Evolutionary conservation across 1,140 invertebrate genomes (phyloP).

Genomic region (Rhopalosiphum padi): DNA sequence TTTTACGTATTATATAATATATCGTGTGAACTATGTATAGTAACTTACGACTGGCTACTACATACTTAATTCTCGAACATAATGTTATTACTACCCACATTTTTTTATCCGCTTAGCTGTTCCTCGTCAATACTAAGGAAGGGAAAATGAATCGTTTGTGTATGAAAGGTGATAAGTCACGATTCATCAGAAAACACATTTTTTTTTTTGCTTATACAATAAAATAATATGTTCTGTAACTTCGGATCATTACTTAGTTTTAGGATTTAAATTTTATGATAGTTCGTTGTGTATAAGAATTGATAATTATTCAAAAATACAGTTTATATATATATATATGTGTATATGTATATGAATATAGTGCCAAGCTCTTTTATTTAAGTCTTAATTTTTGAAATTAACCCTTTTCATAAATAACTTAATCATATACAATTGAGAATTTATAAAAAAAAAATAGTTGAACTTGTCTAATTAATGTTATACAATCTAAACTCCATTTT

Average conservation of each 20-base stretch:
- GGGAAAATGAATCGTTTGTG: background rate
- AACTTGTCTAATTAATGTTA: constrained; percentile 11
- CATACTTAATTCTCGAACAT: background rate
- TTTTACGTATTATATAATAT: background rate
- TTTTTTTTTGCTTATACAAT: background rate
- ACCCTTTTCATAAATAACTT: background rate
- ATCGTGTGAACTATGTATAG: background rate
- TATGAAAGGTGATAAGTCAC: background rate
- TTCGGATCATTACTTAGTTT: too few species aligned
- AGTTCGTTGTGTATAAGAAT: background rate
- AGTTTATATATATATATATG: background rate
- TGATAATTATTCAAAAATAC: background rate
- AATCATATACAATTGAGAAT: background rate
- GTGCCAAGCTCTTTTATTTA: background rate
- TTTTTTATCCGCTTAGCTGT: background rate
- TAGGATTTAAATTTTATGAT: background rate
- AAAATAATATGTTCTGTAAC: too few species aligned
- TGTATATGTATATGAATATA: background rate
- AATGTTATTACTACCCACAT: background rate
- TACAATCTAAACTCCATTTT: background rate
- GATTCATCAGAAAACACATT: background rate
- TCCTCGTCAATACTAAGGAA: background rate
- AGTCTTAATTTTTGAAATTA: background rate
- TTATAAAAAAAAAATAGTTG: background rate
- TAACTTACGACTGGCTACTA: background rate